Conservation (phyloP, 1,140 invertebrate genomes). For the Hirudo medicinalis region DNA sequence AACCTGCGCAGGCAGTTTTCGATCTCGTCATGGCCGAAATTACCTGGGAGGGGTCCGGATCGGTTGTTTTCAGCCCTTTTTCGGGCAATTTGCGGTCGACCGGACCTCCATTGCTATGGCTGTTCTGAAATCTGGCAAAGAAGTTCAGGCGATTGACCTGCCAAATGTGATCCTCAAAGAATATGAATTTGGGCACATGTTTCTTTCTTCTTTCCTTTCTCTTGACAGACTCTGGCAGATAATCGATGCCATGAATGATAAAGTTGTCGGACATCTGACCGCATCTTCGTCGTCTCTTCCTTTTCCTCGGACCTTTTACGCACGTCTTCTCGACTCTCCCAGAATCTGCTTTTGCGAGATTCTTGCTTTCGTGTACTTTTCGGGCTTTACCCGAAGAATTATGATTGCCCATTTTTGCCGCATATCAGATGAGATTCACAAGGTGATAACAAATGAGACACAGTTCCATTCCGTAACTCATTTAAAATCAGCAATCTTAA, state of each 20-base stretch:
- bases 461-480: too few relatives aligned
- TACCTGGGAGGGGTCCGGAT: neutral
- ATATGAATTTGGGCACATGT: slow-evolving; percentile 9
- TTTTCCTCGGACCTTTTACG: neutral
- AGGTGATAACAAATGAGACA: too few relatives aligned
- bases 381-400: too few relatives aligned
- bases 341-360: too few relatives aligned
- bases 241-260: slow-evolving; percentile 33
- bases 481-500: too few relatives aligned
- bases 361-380: too few relatives aligned
- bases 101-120: neutral
- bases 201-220: slow-evolving; percentile 7
- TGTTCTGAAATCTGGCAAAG: slow-evolving; percentile 15
- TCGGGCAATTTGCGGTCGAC: neutral
- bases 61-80: neutral
- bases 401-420: too few relatives aligned
- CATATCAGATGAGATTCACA: too few relatives aligned
- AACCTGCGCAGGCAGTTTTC: slow-evolving; percentile 29
- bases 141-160: slow-evolving; percentile 16
- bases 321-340: too few relatives aligned
- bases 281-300: neutral
- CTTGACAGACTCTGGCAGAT: slow-evolving; percentile 34
- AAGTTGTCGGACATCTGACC: slow-evolving; percentile 33
- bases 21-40: slow-evolving; percentile 24
- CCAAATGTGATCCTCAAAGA: neutral